These are phyloP conservation scores for Lepilemur septentrionalis DNA, from an alignment of 2,797 vertebrate genomes.

Conservation along the genomic window DNA sequence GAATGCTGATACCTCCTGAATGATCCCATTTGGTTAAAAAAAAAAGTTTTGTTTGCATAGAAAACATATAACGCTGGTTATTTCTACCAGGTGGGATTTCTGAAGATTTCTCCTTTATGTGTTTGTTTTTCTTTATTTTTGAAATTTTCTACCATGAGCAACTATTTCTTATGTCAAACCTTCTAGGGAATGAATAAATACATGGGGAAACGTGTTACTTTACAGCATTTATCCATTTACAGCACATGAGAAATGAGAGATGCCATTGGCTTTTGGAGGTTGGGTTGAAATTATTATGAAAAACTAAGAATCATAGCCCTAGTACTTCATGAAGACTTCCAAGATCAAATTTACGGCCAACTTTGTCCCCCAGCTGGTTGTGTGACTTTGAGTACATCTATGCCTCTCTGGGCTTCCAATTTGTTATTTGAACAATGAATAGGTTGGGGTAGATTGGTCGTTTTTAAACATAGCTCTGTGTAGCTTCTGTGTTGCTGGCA, in stretches of 20 bases:
- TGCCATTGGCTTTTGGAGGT: neutral
- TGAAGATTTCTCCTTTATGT: neutral
- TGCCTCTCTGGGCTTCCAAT: neutral
- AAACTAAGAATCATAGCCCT: neutral
- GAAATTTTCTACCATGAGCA: neutral
- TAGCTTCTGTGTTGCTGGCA: neutral
- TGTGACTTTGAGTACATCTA: neutral
- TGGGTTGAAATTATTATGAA: neutral
- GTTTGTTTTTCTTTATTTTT: constrained; percentile 16
- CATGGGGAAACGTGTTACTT: neutral
- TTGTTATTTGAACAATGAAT: neutral
- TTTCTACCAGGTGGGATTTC: neutral
- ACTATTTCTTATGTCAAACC: neutral
- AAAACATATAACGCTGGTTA: neutral
- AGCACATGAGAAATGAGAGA: neutral
- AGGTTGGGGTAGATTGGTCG: neutral
- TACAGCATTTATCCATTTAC: neutral
- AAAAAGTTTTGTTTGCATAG: neutral
- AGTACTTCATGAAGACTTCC: neutral
- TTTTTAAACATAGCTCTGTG: neutral
- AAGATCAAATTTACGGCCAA: neutral
- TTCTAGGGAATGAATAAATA: neutral
- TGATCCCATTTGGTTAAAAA: neutral
- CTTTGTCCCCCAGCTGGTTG: neutral
- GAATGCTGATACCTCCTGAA: neutral